Percentiles rank a stretch among this genome's conserved stretches.
Evolutionary conservation across 2,888 invertebrate species (phyloP).

Genomic region (Nomada ferruginata): DNA sequence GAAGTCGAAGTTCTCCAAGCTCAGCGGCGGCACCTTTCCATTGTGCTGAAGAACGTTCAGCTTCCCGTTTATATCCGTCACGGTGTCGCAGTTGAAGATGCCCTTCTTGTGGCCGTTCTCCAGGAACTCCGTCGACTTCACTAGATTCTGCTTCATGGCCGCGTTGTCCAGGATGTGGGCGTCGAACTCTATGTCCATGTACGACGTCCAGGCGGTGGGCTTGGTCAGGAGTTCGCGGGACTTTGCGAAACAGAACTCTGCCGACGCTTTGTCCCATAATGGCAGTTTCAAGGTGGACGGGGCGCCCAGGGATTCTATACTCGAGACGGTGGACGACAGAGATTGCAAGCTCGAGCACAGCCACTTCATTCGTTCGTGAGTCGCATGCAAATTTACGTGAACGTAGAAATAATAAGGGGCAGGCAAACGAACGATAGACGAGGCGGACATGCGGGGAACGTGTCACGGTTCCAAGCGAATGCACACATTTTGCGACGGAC

Average conservation of each 20-base stretch:
- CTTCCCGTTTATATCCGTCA: conserved; percentile 59
- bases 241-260: conserved; percentile 90
- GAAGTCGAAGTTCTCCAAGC: conserved; percentile 74
- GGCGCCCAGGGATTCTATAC: conserved; percentile 84
- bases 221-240: conserved; percentile 89
- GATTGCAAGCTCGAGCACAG: conserved; percentile 84
- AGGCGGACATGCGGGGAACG: too few relatives aligned
- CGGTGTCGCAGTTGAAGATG: conserved; percentile 65
- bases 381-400: neutral
- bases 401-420: neutral
- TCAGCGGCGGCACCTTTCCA: conserved; percentile 74
- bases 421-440: neutral
- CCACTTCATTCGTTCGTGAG: conserved; percentile 76
- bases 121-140: conserved; percentile 80
- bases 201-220: conserved; percentile 84
- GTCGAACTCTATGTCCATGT: conserved; percentile 81
- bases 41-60: conserved; percentile 70
- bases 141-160: conserved; percentile 75
- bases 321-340: conserved; percentile 84
- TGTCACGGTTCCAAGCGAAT: too few relatives aligned
- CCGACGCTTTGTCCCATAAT: conserved; percentile 90
- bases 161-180: conserved; percentile 77
- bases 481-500: too few relatives aligned
- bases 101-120: conserved; percentile 76
- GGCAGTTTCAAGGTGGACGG: conserved; percentile 86